Evolutionary conservation across 2,888 invertebrate genomes (phyloP), one percentile per base, ranked within the genome.

Genomic region (Stenodera caucasica): DNA sequence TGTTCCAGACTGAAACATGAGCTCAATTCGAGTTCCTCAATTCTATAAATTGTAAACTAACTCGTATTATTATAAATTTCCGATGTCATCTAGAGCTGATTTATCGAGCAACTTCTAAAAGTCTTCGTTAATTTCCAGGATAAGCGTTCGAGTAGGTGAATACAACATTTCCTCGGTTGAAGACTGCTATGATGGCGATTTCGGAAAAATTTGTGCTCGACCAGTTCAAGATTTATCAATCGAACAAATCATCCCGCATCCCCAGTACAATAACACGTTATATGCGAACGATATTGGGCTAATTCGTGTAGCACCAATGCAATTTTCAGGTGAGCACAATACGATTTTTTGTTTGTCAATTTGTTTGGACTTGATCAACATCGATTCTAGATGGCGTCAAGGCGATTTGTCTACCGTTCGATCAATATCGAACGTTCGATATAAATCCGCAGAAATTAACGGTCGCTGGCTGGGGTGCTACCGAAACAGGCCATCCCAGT

Each of bases 381-480:
- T 14, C 30, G 12, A 40, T 76, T 77, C 52, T 81, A 72, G 74
- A 68, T 18, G 82, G 74, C 55, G 80, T 81, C 4, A 76, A 75
- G 58, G 81, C 84, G 0, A 79, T 84, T 66, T 84, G 84, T 64
- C 62, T 84, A 55, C 84, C 84, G 2, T 71, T 77, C 35, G 66
- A 67, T 55, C 78, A 78, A 23, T 21, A 64, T 15, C 57, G 67
- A 15, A 65, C 66, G 26, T 54, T 57, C 15, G 57, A 67, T 52
- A 52, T 70, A 23, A 58, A 64, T 11, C 64, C 58, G 45, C 65
- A 78, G 65, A 80, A 82, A 67, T 84, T 87, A 69, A 83, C 84
- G 37, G 88, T 89, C 1, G 88, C 89, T 12, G 91, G 91, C 0
- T 91, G 91, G 91, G 91, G 91, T 45, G 21, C 45, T 4, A 45